Conservation (phyloP, 1,140 invertebrate genomes). For the Anoplolepis gracilipes region DNA sequence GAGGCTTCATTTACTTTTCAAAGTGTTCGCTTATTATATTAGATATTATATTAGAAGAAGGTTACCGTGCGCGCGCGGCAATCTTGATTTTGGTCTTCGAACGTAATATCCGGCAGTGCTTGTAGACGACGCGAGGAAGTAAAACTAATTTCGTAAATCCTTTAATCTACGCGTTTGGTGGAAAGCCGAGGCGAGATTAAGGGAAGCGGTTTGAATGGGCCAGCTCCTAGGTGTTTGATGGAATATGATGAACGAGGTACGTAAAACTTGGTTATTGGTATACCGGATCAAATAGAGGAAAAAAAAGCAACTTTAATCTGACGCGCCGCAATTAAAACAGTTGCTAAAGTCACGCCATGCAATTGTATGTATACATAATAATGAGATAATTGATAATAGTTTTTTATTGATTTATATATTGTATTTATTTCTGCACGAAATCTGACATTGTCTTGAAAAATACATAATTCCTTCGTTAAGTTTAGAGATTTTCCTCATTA, state of each 20-base stretch:
- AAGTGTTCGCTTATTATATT: constrained; percentile 45
- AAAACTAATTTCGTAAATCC: constrained; percentile 78
- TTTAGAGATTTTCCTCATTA: constrained; percentile 52
- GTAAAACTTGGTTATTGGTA: constrained; percentile 76
- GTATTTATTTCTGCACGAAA: not conserved
- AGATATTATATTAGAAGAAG: constrained; percentile 53
- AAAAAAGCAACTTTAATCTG: constrained; percentile 58
- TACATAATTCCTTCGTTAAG: constrained; percentile 42
- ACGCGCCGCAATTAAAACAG: constrained; percentile 65
- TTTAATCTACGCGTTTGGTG: constrained; percentile 76
- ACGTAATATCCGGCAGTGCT: constrained; percentile 72
- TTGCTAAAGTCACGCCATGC: constrained; percentile 53
- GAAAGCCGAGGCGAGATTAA: constrained; percentile 67
- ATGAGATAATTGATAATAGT: constrained; percentile 20
- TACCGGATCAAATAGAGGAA: constrained; percentile 67
- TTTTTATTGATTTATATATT: constrained; percentile 5
- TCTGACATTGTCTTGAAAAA: not conserved
- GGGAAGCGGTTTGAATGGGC: constrained; percentile 68
- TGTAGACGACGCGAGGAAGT: constrained; percentile 70
- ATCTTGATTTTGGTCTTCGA: constrained; percentile 67
- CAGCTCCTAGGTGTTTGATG: constrained; percentile 75
- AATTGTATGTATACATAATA: constrained; percentile 47
- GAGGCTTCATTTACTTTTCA: constrained; percentile 62
- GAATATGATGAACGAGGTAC: constrained; percentile 81
- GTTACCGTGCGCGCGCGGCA: constrained; percentile 15